Evolutionary conservation across 2,888 invertebrate genomes (phyloP).

Genomic region (Megalurothrips usitatus): DNA sequence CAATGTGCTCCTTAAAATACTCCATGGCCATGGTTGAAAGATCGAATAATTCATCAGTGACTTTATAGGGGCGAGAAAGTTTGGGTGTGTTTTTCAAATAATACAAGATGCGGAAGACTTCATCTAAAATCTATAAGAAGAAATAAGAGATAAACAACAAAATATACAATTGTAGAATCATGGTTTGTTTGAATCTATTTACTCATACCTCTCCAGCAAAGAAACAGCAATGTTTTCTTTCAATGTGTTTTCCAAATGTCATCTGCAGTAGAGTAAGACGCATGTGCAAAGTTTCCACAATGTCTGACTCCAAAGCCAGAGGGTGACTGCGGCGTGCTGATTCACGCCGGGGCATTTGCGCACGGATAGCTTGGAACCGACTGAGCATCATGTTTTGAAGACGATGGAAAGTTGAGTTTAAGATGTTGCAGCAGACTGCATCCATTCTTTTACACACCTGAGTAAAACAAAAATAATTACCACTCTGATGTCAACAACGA

Average conservation of each 20-base stretch:
- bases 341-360: constrained; percentile 86
- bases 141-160: neutral
- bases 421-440: constrained; percentile 67
- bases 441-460: constrained; percentile 82
- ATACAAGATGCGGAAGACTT: constrained; percentile 78
- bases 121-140: constrained; percentile 73
- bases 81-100: constrained; percentile 79
- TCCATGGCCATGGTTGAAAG: constrained; percentile 97
- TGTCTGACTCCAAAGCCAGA: constrained; percentile 85
- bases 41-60: constrained; percentile 90
- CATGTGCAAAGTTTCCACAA: constrained; percentile 90
- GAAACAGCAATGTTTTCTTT: constrained; percentile 88
- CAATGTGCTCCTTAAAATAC: constrained; percentile 91
- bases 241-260: constrained; percentile 93
- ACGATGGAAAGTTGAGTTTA: constrained; percentile 81
- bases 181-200: no score
- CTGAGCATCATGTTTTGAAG: constrained; percentile 79
- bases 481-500: neutral
- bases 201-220: constrained; percentile 82
- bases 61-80: constrained; percentile 81
- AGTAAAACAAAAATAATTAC: constrained; percentile 36
- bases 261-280: constrained; percentile 84
- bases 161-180: neutral
- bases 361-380: constrained; percentile 81
- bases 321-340: constrained; percentile 87